Base-by-base conservation (phyloP, 2,113 vertebrate genomes). In the Rhombomys opimus region DNA sequence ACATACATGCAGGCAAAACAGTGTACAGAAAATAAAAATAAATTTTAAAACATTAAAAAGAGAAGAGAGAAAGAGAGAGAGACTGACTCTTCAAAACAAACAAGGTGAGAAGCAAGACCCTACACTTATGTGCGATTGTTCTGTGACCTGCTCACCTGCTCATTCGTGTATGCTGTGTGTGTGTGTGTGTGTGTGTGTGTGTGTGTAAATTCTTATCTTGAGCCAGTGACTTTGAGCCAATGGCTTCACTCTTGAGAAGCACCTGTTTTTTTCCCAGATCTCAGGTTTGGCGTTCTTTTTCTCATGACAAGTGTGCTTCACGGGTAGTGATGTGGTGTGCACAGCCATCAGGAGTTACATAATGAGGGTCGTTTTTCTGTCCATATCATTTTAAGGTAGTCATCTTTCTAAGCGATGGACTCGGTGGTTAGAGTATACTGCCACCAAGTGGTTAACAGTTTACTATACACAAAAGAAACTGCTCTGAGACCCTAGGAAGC, bases 381-480 rank as follows among this genome's bases (percentile, higher is more conserved):
- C 67, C 13, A 3, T n/a, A 14, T 38, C 57, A 70, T 87, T 92
- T 57, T 7, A 65, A 78, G 61, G n/a, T 7, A 57, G 46, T 61
- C 10, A 13, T 15, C 54, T 41, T 25, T 0, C 52, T 87, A 9
- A 94, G 88, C 46, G 88, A 91, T 61, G 80, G 18, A 81, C 41
- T 41, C n/a, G 15, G 27, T 52, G 67, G 65, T 20, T 96, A 87
- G 85, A 78, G 54, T 81, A 77, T 97, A 85, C 96, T 98, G 97
- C 97, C 97, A 95, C 96, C 96, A 27, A 93, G 96, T 94, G 97
- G 96, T 89, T 15, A n/a, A 87, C 32, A 84, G 50, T 2, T 12
- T 11, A 23, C 46, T 72, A 92, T 61, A 73, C 35, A 41, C 65
- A 78, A 35, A 78, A 57, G 25, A 82, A 77, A 61, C 2, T 14